Base-by-base conservation (phyloP, 2,113 vertebrate species). In the Neodontobutis hainanensis region DNA sequence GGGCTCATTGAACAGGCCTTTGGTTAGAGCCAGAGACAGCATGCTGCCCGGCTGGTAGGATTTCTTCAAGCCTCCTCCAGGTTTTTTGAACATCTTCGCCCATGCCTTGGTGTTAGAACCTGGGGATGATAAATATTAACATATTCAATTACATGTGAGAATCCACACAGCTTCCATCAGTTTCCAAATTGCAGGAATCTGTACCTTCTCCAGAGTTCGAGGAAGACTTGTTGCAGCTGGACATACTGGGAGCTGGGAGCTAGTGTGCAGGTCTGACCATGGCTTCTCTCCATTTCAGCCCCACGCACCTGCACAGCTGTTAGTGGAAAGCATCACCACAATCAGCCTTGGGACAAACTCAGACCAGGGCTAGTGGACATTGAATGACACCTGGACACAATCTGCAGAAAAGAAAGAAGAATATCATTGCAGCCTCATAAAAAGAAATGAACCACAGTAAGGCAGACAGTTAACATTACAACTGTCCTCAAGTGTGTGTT, bases 41-140 rank as follows among this genome's bases (percentile, higher is more conserved):
- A 98, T 93, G 70, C 97, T 98, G 77, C 97, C 97, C 34, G 97
- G 95, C 60, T 97, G 97, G 83, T 98, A 99, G 47, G 93, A 93
- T 85, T 95, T 98, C 75, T 95, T 95, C 74, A 98, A 91, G 50
- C 94, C 94, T 81, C 95, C 91, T 51, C 94, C 92, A 9, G 96
- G 94, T 89, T 94, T 98, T 75, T 95, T 95, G 75, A 98, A 93
- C 75, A 98, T 95, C 87, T 95, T 97, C 75, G 94, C 95, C 97
- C 97, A 99, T 80, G 96, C 94, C 95, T 96, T 98, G 86, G 91
- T 87, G 82, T 88, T 91, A 85, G 77, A 85, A 74, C 80, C 80
- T 83, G 77, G 12, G 3, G 4, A 38, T 35, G 35, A 35, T 27
- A 27, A 2, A 3, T 27, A 27, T 27, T 27, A 27, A 27, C 19